phyloP scores from a whole-genome alignment of 2,888 invertebrate genomes.

The Hetaerina titia region DNA sequence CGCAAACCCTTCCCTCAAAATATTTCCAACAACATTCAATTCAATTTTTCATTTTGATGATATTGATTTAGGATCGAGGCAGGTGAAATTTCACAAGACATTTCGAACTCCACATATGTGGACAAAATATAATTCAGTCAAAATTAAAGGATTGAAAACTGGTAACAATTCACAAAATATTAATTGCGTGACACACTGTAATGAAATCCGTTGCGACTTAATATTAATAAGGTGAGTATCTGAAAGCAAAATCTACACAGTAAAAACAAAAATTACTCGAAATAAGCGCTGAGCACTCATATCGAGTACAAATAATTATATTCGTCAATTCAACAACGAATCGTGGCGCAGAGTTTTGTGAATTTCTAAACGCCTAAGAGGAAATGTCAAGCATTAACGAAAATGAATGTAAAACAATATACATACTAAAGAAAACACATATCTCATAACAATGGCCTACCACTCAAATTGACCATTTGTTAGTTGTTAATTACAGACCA shows the following conservation, averaged over 20 bases:
- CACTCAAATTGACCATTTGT: too few relatives aligned
- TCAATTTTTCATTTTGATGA: too few relatives aligned
- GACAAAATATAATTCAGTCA: neutral
- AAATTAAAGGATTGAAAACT: too few relatives aligned
- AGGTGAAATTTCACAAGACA: neutral
- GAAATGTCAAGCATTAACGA: too few relatives aligned
- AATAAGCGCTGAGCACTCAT: neutral
- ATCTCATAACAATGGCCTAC: too few relatives aligned
- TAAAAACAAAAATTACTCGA: neutral
- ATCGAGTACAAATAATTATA: too few relatives aligned
- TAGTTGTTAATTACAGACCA: too few relatives aligned
- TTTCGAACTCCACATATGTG: neutral
- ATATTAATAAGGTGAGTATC: neutral
- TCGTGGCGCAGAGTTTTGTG: too few relatives aligned
- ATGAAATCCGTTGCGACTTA: neutral
- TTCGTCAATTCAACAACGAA: too few relatives aligned
- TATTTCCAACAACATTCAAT: neutral
- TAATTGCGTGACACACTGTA: neutral
- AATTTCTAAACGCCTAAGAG: too few relatives aligned
- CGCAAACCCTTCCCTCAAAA: neutral
- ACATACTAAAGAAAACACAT: too few relatives aligned
- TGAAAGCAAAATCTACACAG: neutral
- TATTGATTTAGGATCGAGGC: neutral
- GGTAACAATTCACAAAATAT: neutral
- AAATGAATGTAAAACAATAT: too few relatives aligned